Percentiles rank a stretch among this genome's conserved stretches.
phyloP scores from a whole-genome alignment of 2,888 invertebrate species.

The Mimumesa dahlbomi region DNA sequence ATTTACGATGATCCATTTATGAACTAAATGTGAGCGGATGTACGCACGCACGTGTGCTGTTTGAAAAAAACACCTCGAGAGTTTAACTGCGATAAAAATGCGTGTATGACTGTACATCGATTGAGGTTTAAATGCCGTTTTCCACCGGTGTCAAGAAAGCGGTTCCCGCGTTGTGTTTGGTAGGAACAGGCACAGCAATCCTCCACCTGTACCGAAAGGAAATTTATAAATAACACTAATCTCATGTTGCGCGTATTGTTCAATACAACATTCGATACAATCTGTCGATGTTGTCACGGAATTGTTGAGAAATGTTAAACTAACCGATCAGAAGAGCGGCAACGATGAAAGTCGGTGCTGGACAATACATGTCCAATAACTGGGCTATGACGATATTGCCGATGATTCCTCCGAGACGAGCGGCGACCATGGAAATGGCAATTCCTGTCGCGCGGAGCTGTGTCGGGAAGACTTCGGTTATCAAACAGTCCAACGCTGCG shows the following conservation, averaged over 20 bases:
- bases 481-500: constrained; percentile 94
- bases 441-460: constrained; percentile 94
- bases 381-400: constrained; percentile 94
- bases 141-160: constrained; percentile 81
- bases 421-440: constrained; percentile 94
- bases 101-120: constrained; percentile 64
- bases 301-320: constrained; percentile 31
- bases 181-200: constrained; percentile 92
- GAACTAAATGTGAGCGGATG: constrained; percentile 30
- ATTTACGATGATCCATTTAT: constrained; percentile 23
- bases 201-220: constrained; percentile 83
- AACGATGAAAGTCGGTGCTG: constrained; percentile 95
- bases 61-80: constrained; percentile 8
- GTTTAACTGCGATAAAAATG: constrained; percentile 51
- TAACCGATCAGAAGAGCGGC: constrained; percentile 88
- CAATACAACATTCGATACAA: no score
- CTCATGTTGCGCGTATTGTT: neutral
- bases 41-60: constrained; percentile 7
- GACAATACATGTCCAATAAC: constrained; percentile 92
- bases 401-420: constrained; percentile 93
- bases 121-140: constrained; percentile 35
- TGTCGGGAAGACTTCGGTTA: constrained; percentile 96
- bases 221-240: neutral
- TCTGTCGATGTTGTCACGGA: no score
- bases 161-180: constrained; percentile 94